Conservation (phyloP, 2,113 vertebrate genomes). For the Heptranchias perlo region DNA sequence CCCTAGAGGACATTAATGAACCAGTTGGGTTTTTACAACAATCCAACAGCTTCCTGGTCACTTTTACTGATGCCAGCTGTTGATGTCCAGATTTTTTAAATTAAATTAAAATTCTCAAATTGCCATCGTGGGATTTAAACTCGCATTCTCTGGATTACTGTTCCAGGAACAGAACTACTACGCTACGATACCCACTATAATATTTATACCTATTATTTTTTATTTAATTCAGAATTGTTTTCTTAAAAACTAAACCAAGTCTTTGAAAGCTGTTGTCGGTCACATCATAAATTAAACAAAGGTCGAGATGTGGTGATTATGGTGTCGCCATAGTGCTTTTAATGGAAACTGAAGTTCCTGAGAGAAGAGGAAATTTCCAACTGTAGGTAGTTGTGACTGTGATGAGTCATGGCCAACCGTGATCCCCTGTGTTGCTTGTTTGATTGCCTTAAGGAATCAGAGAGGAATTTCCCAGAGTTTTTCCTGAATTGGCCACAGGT, state of each 20-base stretch:
- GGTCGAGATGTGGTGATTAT: neutral
- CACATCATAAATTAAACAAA: neutral
- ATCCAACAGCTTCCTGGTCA: neutral
- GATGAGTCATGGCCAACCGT: neutral
- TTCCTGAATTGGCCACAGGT: neutral
- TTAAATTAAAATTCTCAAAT: neutral
- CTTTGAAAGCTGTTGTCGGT: neutral
- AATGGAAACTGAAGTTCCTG: neutral
- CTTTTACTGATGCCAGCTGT: neutral
- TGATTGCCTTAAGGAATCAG: neutral
- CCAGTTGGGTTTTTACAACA: no score
- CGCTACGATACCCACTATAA: neutral
- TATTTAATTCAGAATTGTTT: neutral
- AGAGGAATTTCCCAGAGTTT: neutral
- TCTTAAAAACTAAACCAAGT: neutral
- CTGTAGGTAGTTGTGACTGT: neutral
- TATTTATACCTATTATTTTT: neutral
- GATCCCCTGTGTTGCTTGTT: neutral
- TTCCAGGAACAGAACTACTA: neutral
- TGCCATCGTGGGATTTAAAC: neutral
- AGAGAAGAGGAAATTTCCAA: neutral
- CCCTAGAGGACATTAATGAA: neutral
- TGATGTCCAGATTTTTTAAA: neutral
- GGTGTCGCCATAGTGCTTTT: neutral
- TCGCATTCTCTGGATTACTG: neutral